phyloP scores from a whole-genome alignment of 2,888 invertebrate species.

The Metalampra italica region DNA sequence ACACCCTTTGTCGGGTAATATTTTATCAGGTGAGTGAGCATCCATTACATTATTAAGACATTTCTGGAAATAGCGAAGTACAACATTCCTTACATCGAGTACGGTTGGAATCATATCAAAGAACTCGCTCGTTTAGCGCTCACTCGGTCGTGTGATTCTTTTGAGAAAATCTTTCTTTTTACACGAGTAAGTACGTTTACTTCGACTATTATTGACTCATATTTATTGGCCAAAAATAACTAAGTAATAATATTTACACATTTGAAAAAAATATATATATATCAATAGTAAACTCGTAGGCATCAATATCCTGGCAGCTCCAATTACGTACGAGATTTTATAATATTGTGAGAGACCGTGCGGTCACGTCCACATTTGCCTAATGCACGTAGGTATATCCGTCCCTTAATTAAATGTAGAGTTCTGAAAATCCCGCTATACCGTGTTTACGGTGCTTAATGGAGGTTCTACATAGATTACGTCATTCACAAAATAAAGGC shows the following conservation, averaged over 20 bases:
- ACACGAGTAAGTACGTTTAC: not conserved
- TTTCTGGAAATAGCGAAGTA: constrained; percentile 9
- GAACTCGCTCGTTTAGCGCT: constrained; percentile 1
- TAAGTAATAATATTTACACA: too few species aligned
- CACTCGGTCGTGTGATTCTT: not conserved
- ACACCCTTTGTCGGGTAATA: constrained; percentile 19
- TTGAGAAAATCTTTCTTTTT: not conserved
- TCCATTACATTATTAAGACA: constrained; percentile 20
- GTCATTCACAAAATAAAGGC: constrained; percentile 13
- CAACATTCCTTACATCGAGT: not conserved
- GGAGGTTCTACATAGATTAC: constrained; percentile 6
- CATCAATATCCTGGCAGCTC: not conserved
- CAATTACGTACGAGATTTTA: not conserved
- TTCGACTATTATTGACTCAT: not conserved
- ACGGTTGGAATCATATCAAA: constrained; percentile 3
- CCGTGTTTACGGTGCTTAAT: constrained; percentile 1
- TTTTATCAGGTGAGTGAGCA: constrained; percentile 17
- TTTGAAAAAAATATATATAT: too few species aligned
- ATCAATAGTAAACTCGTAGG: too few species aligned
- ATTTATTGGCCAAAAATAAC: not conserved
- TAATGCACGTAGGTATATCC: not conserved
- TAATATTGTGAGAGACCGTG: not conserved
- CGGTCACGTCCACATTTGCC: not conserved
- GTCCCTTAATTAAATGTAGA: constrained; percentile 1
- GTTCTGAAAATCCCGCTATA: constrained; percentile 1